Evolutionary conservation across 2,113 vertebrate genomes (phyloP).

Genomic region (Lathamus discolor): DNA sequence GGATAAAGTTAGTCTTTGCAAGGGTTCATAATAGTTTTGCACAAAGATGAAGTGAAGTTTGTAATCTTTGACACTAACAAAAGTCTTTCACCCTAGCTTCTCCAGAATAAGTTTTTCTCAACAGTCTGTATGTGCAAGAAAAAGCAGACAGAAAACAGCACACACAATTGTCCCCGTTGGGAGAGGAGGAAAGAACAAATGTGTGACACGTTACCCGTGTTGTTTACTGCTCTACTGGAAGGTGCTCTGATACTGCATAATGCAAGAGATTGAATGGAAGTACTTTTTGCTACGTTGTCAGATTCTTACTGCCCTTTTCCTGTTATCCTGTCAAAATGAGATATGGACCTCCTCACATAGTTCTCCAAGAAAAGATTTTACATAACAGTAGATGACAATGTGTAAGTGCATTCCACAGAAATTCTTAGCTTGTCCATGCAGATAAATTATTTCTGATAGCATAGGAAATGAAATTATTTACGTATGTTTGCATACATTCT

Average conservation of each 20-base stretch:
- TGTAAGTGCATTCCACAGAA: neutral
- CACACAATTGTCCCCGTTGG: neutral
- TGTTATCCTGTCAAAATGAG: neutral
- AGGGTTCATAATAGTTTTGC: neutral
- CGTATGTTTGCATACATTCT: neutral
- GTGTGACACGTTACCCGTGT: fast-evolving
- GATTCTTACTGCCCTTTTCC: neutral
- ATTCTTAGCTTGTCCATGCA: neutral
- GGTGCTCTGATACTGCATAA: neutral
- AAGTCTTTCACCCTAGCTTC: neutral
- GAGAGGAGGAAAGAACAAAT: neutral
- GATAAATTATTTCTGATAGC: neutral
- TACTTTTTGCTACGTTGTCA: neutral
- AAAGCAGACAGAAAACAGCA: neutral
- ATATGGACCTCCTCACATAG: neutral
- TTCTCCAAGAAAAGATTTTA: neutral
- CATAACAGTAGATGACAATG: neutral
- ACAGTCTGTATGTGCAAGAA: neutral
- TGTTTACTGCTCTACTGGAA: neutral
- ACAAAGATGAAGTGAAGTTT: neutral
- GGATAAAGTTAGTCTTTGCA: neutral
- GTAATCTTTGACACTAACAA: neutral
- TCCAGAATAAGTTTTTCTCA: neutral
- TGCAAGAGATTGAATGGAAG: neutral
- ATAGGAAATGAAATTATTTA: neutral